These are phyloP conservation scores for Drosophila acutilabella DNA, from an alignment of 2,888 invertebrate species.

Conservation along the genomic window DNA sequence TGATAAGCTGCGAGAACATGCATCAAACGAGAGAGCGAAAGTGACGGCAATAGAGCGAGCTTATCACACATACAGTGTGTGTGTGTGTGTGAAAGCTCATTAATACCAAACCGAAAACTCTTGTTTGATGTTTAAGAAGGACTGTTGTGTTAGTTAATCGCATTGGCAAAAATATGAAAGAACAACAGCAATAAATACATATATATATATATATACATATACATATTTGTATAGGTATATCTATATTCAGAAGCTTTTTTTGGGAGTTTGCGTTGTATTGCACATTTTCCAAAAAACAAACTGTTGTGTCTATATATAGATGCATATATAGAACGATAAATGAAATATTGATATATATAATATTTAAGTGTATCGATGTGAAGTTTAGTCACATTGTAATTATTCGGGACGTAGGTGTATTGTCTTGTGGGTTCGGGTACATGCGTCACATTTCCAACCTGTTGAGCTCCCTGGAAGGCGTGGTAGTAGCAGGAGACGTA, in stretches of 20 bases:
- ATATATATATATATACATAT: constrained; percentile 4
- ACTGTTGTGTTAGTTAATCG: constrained; percentile 38
- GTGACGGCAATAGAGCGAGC: neutral
- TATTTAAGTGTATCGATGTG: constrained; percentile 85
- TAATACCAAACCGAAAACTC: constrained; percentile 40
- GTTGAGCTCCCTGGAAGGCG: constrained; percentile 99
- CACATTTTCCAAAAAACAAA: constrained; percentile 79
- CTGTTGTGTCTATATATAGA: constrained; percentile 56
- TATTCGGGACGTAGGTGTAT: constrained; percentile 86
- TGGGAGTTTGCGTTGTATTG: constrained; percentile 20
- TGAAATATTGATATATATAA: constrained; percentile 62
- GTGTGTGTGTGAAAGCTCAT: constrained; percentile 39
- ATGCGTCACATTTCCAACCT: constrained; percentile 89
- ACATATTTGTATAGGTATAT: constrained; percentile 17
- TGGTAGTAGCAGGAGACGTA: constrained; percentile 99
- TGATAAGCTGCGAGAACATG: constrained; percentile 42
- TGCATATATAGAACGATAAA: constrained; percentile 50
- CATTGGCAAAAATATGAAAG: constrained; percentile 10
- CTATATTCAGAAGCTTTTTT: constrained; percentile 33
- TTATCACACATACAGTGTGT: constrained; percentile 1
- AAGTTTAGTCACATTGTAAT: constrained; percentile 86
- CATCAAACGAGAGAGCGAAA: constrained; percentile 30
- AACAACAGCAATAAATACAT: constrained; percentile 10
- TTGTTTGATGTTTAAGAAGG: constrained; percentile 38
- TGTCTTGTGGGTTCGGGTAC: constrained; percentile 85